Evolutionary conservation across 2,888 invertebrate genomes (phyloP).

Genomic region (Cryptophagus acutangulus): DNA sequence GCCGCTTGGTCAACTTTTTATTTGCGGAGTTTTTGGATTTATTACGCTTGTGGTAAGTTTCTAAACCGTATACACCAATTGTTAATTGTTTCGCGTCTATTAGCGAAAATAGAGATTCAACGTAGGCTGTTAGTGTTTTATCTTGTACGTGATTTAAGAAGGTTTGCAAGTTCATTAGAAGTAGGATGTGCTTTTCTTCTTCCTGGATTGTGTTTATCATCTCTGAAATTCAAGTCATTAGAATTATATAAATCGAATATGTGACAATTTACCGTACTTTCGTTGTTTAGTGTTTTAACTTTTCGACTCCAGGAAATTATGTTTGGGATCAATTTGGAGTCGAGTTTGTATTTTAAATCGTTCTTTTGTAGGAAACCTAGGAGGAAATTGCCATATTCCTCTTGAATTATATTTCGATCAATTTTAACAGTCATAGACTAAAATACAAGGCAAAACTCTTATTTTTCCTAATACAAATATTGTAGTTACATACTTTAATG

Average conservation of each 20-base stretch:
- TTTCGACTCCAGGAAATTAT: constrained; percentile 47
- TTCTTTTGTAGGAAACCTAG: constrained; percentile 32
- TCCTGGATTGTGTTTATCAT: constrained; percentile 26
- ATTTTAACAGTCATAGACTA: constrained; percentile 39
- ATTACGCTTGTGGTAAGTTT: constrained; percentile 40
- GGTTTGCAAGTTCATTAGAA: constrained; percentile 46
- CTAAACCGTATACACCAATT: constrained; percentile 44
- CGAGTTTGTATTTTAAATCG: constrained; percentile 35
- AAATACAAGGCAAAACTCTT: constrained; percentile 17
- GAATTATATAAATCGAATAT: too few species aligned
- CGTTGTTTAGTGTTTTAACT: constrained; percentile 25
- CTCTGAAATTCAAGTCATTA: too few species aligned
- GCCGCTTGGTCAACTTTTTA: constrained; percentile 15
- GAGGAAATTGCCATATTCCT: constrained; percentile 36
- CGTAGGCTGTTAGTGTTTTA: constrained; percentile 35
- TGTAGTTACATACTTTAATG: constrained; percentile 31
- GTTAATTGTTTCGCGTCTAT: constrained; percentile 38
- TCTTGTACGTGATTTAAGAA: constrained; percentile 40
- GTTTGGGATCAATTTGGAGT: constrained; percentile 40
- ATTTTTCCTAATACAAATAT: constrained; percentile 9
- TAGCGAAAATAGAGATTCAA: constrained; percentile 37
- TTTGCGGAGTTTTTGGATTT: constrained; percentile 25
- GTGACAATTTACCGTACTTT: constrained; percentile 26
- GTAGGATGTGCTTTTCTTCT: constrained; percentile 39
- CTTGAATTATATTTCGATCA: constrained; percentile 32